phyloP scores from a whole-genome alignment of 2,888 invertebrate genomes.

The Tipula lateralis region DNA sequence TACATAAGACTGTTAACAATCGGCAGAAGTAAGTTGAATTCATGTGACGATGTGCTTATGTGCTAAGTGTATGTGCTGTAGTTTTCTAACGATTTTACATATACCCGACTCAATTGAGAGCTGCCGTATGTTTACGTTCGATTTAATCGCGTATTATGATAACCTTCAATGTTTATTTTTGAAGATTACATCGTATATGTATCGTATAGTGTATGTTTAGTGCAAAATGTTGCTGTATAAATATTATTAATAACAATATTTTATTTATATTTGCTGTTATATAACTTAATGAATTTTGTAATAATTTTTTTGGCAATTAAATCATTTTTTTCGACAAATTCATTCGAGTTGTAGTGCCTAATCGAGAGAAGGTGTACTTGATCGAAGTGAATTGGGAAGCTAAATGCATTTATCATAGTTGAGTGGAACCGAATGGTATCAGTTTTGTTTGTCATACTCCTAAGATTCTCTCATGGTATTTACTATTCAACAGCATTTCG shows the following conservation, averaged over 20 bases:
- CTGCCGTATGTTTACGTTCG: not conserved
- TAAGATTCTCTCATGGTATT: too few species aligned
- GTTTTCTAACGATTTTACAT: not conserved
- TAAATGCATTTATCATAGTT: too few species aligned
- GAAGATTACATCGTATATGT: not conserved
- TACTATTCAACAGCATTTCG: too few species aligned
- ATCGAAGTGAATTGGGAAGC: too few species aligned
- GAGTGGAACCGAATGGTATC: too few species aligned
- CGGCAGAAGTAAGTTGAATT: not conserved
- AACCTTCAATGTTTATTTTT: slow-evolving; percentile 14
- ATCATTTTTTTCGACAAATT: too few species aligned
- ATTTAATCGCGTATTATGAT: not conserved
- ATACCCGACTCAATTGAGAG: not conserved
- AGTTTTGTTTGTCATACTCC: too few species aligned
- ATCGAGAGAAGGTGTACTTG: too few species aligned
- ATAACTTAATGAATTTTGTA: not conserved
- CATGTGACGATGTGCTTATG: not conserved
- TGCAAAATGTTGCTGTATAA: not conserved
- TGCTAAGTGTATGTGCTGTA: not conserved
- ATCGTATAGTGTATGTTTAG: not conserved
- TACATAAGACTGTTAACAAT: not conserved
- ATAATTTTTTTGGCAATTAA: not conserved
- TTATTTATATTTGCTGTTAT: not conserved
- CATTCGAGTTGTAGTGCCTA: too few species aligned
- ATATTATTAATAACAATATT: not conserved